A percentile compares a stretch with the other conserved stretches of the same genome.
These are phyloP conservation scores for Aleiodes alternator DNA, from an alignment of 2,888 invertebrate species.

Conservation along the genomic window DNA sequence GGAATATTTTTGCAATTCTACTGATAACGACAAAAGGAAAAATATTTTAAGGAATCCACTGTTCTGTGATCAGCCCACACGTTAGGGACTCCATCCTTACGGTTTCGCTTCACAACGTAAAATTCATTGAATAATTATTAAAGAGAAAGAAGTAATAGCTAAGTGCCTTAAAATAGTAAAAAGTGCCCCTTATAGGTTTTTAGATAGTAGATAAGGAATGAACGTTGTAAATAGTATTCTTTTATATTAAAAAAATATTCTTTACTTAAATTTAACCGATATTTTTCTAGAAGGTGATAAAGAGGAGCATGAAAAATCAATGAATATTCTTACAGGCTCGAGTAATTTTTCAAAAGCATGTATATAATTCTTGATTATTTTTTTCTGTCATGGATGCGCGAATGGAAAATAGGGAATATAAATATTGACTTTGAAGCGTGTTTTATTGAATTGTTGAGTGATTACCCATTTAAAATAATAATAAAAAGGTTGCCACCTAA, in stretches of 20 bases:
- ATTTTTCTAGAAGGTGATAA: background rate
- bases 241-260: conserved; percentile 62
- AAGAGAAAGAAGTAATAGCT: conserved; percentile 40
- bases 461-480: conserved; percentile 52
- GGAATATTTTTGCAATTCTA: too few relatives aligned
- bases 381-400: conserved; percentile 43
- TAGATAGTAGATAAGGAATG: conserved; percentile 55
- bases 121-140: conserved; percentile 37
- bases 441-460: conserved; percentile 38
- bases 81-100: conserved; percentile 33
- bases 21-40: background rate
- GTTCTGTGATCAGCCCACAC: conserved; percentile 46
- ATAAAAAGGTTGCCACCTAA: conserved; percentile 41
- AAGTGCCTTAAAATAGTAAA: conserved; percentile 52
- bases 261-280: conserved; percentile 53
- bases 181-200: conserved; percentile 63
- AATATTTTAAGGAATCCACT: conserved; percentile 1
- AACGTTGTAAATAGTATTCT: conserved; percentile 69
- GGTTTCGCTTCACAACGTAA: conserved; percentile 27
- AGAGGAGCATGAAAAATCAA: background rate
- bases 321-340: background rate
- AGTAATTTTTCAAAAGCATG: conserved; percentile 35
- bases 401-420: conserved; percentile 28
- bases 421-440: conserved; percentile 19
- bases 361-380: conserved; percentile 16